A percentile compares a stretch with the other conserved stretches of the same genome.
These are phyloP conservation scores for Tringa solitaria DNA, from an alignment of 2,113 vertebrate genomes.

Conservation along the genomic window DNA sequence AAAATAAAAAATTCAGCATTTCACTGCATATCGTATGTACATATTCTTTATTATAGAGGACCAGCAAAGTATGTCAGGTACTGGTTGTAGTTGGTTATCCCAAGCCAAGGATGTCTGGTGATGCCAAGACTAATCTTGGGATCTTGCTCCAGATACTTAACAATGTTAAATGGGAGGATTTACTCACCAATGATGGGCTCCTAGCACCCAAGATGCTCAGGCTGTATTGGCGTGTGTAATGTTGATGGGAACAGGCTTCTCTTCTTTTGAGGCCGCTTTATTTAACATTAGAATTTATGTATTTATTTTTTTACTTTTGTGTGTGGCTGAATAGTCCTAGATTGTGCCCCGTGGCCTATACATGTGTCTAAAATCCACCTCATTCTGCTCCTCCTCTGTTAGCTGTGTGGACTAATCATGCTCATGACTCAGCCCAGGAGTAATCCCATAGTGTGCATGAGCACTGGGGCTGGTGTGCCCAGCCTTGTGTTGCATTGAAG, in stretches of 20 bases:
- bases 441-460: background rate
- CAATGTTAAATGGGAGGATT: background rate
- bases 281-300: background rate
- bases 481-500: background rate
- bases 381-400: background rate
- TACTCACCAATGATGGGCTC: background rate
- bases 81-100: background rate
- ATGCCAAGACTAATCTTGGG: background rate
- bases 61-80: background rate
- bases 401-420: background rate
- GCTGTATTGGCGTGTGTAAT: background rate
- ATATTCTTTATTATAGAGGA: background rate
- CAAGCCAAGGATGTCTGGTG: background rate
- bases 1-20: no score
- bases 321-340: background rate
- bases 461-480: no score
- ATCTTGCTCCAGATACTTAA: background rate
- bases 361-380: background rate
- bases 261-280: background rate
- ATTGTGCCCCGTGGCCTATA: background rate
- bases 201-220: background rate
- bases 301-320: background rate
- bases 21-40: accelerated
- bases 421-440: background rate
- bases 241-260: background rate